Evolutionary conservation across 2,888 invertebrate species (phyloP).

Genomic region (Lasioglossum malachurum): DNA sequence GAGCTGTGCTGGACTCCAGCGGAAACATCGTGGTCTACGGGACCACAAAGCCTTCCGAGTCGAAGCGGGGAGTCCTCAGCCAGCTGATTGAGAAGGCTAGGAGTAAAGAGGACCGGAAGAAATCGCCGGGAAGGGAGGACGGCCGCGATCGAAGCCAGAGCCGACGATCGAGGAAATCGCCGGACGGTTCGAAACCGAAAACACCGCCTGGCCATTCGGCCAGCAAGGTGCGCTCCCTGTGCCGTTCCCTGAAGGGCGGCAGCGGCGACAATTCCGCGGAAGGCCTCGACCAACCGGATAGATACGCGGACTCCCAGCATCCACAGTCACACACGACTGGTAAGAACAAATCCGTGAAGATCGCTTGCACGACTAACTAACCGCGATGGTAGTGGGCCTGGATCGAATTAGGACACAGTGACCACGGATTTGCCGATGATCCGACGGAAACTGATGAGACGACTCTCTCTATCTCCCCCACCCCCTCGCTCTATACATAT

Average conservation of each 20-base stretch:
- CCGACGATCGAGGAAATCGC: constrained; percentile 82
- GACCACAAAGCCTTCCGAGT: constrained; percentile 77
- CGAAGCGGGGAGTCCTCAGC: constrained; percentile 85
- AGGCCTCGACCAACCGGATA: constrained; percentile 77
- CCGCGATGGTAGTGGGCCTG: constrained; percentile 12
- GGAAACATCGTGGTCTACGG: constrained; percentile 83
- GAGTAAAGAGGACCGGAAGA: constrained; percentile 85
- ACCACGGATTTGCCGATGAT: constrained; percentile 7
- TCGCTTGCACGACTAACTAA: constrained; percentile 48
- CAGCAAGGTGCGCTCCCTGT: constrained; percentile 81
- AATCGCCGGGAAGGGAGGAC: constrained; percentile 82
- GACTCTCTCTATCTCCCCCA: neutral
- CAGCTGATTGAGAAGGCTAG: constrained; percentile 87
- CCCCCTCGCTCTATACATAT: neutral
- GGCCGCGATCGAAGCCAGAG: constrained; percentile 80
- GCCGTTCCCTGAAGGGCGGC: constrained; percentile 80
- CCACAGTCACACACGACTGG: constrained; percentile 72
- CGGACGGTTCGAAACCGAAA: constrained; percentile 81
- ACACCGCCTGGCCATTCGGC: constrained; percentile 81
- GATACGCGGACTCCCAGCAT: constrained; percentile 82
- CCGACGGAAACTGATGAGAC: constrained; percentile 9
- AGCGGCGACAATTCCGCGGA: constrained; percentile 76
- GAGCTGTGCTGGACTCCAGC: constrained; percentile 81
- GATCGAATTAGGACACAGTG: constrained; percentile 13
- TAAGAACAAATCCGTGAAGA: constrained; percentile 64